Evolutionary conservation across 1,140 invertebrate genomes (phyloP).

Genomic region (Cotesia glomerata): DNA sequence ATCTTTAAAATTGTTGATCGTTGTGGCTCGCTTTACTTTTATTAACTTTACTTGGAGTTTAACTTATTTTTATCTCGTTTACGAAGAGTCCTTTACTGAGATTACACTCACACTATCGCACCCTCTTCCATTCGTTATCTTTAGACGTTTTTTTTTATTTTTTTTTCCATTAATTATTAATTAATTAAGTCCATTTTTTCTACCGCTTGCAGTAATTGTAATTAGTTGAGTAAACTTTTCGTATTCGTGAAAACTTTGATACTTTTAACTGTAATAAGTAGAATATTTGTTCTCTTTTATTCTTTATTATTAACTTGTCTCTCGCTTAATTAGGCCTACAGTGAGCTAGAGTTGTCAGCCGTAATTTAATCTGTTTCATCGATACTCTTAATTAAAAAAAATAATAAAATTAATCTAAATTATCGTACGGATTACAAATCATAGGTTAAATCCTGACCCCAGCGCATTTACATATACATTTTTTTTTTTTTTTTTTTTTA

Average conservation of each 20-base stretch:
- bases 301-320: slow-evolving; percentile 37
- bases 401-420: slow-evolving; percentile 1
- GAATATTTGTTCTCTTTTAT: slow-evolving; percentile 8
- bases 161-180: not conserved
- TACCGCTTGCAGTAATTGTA: too few relatives aligned
- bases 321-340: slow-evolving; percentile 58
- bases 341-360: slow-evolving; percentile 54
- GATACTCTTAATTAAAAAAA: slow-evolving; percentile 8
- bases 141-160: not conserved
- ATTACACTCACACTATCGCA: not conserved
- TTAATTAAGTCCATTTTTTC: too few relatives aligned
- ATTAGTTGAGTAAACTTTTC: not conserved
- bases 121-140: too few relatives aligned
- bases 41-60: slow-evolving; percentile 42
- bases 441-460: not conserved
- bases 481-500: not conserved
- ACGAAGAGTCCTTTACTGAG: too few relatives aligned
- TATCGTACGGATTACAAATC: not conserved
- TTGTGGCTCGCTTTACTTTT: slow-evolving; percentile 44
- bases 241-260: not conserved
- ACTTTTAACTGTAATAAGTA: slow-evolving; percentile 26
- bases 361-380: slow-evolving; percentile 17
- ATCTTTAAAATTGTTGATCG: slow-evolving; percentile 43
- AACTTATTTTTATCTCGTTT: slow-evolving; percentile 20
- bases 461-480: not conserved